phyloP scores from a whole-genome alignment of 2,797 vertebrate species.

The Coluber constrictor region DNA sequence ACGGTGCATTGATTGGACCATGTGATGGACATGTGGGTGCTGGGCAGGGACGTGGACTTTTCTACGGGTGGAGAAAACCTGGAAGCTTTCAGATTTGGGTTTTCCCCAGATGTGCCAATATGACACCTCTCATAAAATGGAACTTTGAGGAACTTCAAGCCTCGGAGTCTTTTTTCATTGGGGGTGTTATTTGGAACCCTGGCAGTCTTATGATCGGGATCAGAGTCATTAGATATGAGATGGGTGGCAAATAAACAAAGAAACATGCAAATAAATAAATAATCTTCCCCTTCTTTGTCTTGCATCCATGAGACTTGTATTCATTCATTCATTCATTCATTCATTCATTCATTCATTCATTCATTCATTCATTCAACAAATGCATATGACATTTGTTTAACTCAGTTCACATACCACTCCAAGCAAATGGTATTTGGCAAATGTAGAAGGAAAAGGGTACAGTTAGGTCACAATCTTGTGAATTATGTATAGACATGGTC shows the following conservation, averaged over 20 bases:
- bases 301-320: neutral
- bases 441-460: neutral
- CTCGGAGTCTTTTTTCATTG: too few species aligned
- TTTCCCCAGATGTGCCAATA: too few species aligned
- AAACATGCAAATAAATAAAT: neutral
- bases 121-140: too few species aligned
- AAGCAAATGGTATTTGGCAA: neutral
- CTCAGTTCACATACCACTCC: neutral
- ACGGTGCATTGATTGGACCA: too few species aligned
- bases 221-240: neutral
- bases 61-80: too few species aligned
- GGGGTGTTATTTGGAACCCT: too few species aligned
- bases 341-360: neutral
- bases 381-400: neutral
- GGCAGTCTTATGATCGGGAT: too few species aligned
- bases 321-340: too few species aligned
- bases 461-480: neutral
- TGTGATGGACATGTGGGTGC: too few species aligned
- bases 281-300: neutral
- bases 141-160: too few species aligned
- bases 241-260: neutral
- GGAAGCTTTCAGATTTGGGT: too few species aligned
- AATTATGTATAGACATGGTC: neutral
- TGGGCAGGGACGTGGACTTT: too few species aligned
- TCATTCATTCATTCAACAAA: neutral